phyloP scores from a whole-genome alignment of 2,888 invertebrate genomes.

The Coremacera marginata region DNA sequence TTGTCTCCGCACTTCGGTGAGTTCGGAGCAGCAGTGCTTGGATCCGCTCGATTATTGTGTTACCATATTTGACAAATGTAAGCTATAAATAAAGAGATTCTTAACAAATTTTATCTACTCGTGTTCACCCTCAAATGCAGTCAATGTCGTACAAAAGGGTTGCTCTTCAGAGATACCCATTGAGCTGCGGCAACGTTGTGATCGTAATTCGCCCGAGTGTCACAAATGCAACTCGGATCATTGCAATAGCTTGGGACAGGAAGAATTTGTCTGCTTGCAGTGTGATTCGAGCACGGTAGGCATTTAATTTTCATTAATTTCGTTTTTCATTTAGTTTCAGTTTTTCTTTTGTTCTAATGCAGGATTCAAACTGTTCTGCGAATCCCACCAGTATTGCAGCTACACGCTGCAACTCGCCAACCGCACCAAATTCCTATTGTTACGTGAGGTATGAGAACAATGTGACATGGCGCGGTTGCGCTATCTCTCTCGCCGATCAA shows the following conservation, averaged over 20 bases:
- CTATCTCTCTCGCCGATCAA: conserved; percentile 53
- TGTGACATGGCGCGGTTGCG: conserved; percentile 57
- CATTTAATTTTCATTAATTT: background rate
- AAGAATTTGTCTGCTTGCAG: conserved; percentile 58
- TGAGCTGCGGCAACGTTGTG: conserved; percentile 56
- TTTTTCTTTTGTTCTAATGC: background rate
- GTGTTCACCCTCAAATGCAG: conserved; percentile 22
- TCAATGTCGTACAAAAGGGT: conserved; percentile 57
- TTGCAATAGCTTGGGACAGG: conserved; percentile 63
- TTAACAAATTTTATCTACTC: background rate
- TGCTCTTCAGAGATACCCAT: conserved; percentile 60
- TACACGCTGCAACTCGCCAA: conserved; percentile 57
- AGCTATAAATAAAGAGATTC: conserved; percentile 35
- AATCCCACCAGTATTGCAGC: conserved; percentile 51
- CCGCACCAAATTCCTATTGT: conserved; percentile 62
- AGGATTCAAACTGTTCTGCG: conserved; percentile 57
- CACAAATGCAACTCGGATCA: conserved; percentile 62
- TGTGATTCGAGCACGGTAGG: conserved; percentile 59
- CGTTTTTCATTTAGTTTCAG: background rate
- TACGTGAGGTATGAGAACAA: conserved; percentile 55
- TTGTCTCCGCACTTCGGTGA: conserved; percentile 57
- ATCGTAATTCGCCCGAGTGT: conserved; percentile 51
- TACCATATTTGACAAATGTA: conserved; percentile 62
- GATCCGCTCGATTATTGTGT: conserved; percentile 64
- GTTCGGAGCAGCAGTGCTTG: conserved; percentile 52